These are phyloP conservation scores for Megalurothrips usitatus DNA, from an alignment of 2,888 invertebrate species.

Conservation along the genomic window DNA sequence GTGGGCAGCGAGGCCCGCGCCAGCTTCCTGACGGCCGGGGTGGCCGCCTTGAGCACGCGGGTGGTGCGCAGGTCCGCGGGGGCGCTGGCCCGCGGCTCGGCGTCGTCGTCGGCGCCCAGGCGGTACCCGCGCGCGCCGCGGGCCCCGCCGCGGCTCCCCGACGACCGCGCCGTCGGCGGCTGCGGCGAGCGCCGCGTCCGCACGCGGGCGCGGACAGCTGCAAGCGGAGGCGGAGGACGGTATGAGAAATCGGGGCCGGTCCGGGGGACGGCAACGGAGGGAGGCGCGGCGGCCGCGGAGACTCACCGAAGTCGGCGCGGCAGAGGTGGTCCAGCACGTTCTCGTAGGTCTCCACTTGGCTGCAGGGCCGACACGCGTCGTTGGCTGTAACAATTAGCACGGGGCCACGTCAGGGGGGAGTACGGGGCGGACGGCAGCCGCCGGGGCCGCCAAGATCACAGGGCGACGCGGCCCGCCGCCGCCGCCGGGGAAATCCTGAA, in stretches of 20 bases:
- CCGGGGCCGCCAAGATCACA: too few species aligned
- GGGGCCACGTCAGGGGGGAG: too few species aligned
- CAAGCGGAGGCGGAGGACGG: neutral
- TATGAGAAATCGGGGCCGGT: too few species aligned
- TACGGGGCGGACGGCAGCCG: too few species aligned
- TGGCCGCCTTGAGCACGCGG: slow-evolving; percentile 43
- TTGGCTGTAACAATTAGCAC: slow-evolving; percentile 38
- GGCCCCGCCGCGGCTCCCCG: slow-evolving; percentile 42
- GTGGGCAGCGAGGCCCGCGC: slow-evolving; percentile 43
- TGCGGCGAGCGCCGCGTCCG: neutral
- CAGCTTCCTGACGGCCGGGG: slow-evolving; percentile 42
- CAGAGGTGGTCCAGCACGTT: slow-evolving; percentile 51
- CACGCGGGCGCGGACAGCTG: neutral
- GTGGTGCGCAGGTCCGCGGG: slow-evolving; percentile 44
- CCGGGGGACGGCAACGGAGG: too few species aligned
- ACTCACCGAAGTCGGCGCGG: slow-evolving; percentile 37
- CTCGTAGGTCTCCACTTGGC: slow-evolving; percentile 56
- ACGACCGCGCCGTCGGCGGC: slow-evolving; percentile 42
- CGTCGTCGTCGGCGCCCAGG: neutral
- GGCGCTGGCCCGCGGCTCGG: slow-evolving; percentile 45
- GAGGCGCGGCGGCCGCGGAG: neutral
- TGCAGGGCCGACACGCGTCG: slow-evolving; percentile 51
- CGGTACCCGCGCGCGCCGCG: neutral
- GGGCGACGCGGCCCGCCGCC: too few species aligned
- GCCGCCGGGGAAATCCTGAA: too few species aligned